phyloP scores from a whole-genome alignment of 2,797 vertebrate species.

The Silurus lanzhouensis region DNA sequence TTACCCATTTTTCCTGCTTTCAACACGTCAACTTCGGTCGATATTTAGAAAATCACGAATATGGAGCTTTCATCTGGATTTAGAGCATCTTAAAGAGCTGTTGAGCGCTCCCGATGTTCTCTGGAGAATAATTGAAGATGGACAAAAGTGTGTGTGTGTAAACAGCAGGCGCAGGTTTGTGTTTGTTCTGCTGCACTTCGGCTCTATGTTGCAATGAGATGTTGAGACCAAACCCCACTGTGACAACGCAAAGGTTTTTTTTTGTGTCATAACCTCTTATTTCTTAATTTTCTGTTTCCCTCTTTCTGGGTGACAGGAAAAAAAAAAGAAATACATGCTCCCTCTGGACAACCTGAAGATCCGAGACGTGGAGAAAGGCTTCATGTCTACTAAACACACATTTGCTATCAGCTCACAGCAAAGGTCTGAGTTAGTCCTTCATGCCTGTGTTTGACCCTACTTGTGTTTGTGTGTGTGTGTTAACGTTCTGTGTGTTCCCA shows the following conservation, averaged over 20 bases:
- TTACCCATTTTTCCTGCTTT: too few species aligned
- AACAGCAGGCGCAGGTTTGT: background rate
- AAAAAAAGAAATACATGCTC: slow-evolving; percentile 99
- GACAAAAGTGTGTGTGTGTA: slow-evolving; percentile 5
- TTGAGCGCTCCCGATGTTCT: background rate
- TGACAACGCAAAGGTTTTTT: background rate
- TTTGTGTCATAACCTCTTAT: background rate
- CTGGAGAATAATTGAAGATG: background rate
- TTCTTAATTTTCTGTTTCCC: too few species aligned
- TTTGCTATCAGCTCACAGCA: slow-evolving; percentile 90
- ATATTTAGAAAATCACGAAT: too few species aligned
- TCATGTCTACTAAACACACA: slow-evolving; percentile 95
- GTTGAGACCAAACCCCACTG: background rate
- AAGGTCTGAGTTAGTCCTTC: slow-evolving; percentile 76
- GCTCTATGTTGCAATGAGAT: slow-evolving; percentile 16
- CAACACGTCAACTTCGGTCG: too few species aligned
- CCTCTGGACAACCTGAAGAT: slow-evolving; percentile 96
- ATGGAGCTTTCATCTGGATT: background rate
- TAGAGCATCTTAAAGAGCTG: too few species aligned
- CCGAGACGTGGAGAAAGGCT: slow-evolving; percentile 94
- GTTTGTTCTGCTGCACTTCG: slow-evolving; percentile 9
- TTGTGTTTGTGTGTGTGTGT: background rate
- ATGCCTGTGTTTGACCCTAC: slow-evolving; percentile 4
- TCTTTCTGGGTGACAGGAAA: slow-evolving; percentile 77
- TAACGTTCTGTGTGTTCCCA: slow-evolving; percentile 55